Base-by-base conservation (phyloP, 1,140 invertebrate genomes). In the Bicyclus anynana region DNA sequence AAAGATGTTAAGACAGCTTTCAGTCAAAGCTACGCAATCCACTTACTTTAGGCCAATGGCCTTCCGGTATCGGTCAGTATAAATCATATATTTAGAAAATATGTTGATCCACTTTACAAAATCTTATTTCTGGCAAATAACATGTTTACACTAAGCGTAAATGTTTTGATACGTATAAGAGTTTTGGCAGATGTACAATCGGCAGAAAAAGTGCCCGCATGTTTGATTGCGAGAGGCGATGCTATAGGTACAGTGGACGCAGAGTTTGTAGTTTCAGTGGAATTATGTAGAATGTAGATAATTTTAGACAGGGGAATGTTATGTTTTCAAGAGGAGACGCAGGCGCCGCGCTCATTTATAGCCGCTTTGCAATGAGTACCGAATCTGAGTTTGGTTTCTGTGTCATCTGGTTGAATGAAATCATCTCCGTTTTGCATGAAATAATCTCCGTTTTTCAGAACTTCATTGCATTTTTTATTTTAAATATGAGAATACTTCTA, bases 221-320 rank as follows among this genome's bases (percentile, higher is more conserved):
- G 37, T 52, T 52, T 52, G 18, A 52, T 38, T 40, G 37, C 35
- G 18, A 40, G 4, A 26, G 18, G 21, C n/a, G 33, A 52, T 40
- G 33, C 9, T 42, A 16, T 26, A 52, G 3, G 12, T 33, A 33
- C 29, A 23, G n/a, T 42, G 20, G 33, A 26, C 51, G 51, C 18
- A 53, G 27, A 37, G 51, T 17, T 50, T 12, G n/a, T 20, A 13
- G 26, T 50, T 57, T 57, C 54, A 37, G 38, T 65, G 54, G 53
- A 70, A 75, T 77, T 67, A 63, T 63, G 60, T 27, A 20, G 55
- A 59, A 63, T 63, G 60, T 27, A 16, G 55, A 61, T 73, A 70
- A 77, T 74, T 77, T 80, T 80, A 72, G 70, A 67, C 17, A 49
- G 37, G 42, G n/a, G 53, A 70, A 72, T 67, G 66, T 69, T 67